A percentile compares a stretch with the other conserved stretches of the same genome.
Evolutionary conservation across 2,797 vertebrate species (phyloP).

Genomic region (Hoplostethus atlanticus): DNA sequence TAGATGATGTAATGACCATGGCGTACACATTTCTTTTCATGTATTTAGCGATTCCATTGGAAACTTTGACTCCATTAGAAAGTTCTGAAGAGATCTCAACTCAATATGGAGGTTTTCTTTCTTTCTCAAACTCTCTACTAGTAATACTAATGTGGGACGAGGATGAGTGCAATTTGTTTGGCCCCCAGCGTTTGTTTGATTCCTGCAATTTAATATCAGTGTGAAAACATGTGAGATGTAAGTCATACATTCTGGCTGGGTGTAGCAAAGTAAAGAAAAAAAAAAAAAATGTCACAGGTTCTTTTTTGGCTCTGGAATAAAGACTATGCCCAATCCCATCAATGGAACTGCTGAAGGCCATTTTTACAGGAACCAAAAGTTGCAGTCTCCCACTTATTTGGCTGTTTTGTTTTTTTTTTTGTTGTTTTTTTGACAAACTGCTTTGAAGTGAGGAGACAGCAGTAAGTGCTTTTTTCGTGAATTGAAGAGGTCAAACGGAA

Average conservation of each 20-base stretch:
- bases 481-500: constrained; percentile 42
- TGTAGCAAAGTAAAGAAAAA: constrained; percentile 3
- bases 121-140: constrained; percentile 7
- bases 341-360: constrained; percentile 42
- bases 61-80: constrained; percentile 43
- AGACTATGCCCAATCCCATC: constrained; percentile 51
- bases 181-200: constrained; percentile 46
- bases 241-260: constrained; percentile 48
- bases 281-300: constrained; percentile 5
- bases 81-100: constrained; percentile 37
- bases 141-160: constrained; percentile 28
- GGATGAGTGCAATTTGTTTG: constrained; percentile 32
- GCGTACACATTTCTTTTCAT: neutral
- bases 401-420: constrained; percentile 33
- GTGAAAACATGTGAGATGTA: constrained; percentile 38
- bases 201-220: constrained; percentile 36
- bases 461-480: constrained; percentile 4
- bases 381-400: constrained; percentile 31
- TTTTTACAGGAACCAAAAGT: constrained; percentile 38
- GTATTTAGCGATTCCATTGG: constrained; percentile 16
- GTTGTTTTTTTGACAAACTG: constrained; percentile 26
- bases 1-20: neutral
- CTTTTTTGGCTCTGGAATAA: constrained; percentile 54
- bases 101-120: neutral
- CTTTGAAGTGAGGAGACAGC: constrained; percentile 38